phyloP scores from a whole-genome alignment of 2,888 invertebrate species.

The Eudasyphora cyanicolor region DNA sequence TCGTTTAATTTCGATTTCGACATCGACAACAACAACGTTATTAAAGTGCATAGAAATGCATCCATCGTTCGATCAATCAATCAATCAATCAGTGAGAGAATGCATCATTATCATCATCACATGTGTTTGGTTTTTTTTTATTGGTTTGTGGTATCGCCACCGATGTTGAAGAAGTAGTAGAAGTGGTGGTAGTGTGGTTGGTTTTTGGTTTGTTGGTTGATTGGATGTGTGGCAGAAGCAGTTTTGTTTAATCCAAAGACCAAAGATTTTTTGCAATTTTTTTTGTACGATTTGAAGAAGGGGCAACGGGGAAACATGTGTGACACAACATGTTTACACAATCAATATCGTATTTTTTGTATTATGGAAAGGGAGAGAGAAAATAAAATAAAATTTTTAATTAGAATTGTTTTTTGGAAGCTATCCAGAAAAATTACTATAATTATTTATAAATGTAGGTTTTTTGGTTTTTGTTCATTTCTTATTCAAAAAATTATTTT shows the following conservation, averaged over 20 bases:
- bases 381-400: conserved; percentile 77
- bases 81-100: conserved; percentile 18
- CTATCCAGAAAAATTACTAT: conserved; percentile 69
- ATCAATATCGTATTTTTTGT: conserved; percentile 66
- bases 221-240: conserved; percentile 60
- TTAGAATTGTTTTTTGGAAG: conserved; percentile 72
- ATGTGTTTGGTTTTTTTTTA: neutral
- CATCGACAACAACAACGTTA: conserved; percentile 10
- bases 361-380: conserved; percentile 77
- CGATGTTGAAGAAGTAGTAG: conserved; percentile 46
- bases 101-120: conserved; percentile 25
- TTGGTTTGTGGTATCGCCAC: conserved; percentile 11
- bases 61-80: conserved; percentile 3
- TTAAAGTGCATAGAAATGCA: neutral
- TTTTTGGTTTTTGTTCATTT: conserved; percentile 40
- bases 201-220: conserved; percentile 45
- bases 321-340: conserved; percentile 63
- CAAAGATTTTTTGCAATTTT: conserved; percentile 60
- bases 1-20: conserved; percentile 1
- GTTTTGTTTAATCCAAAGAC: conserved; percentile 54
- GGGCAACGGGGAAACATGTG: conserved; percentile 62
- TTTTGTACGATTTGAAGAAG: conserved; percentile 46
- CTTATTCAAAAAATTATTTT: conserved; percentile 28
- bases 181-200: conserved; percentile 24
- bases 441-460: conserved; percentile 45